Conservation (phyloP, 1,140 invertebrate species). For the Pemphigus obesinymphae region DNA sequence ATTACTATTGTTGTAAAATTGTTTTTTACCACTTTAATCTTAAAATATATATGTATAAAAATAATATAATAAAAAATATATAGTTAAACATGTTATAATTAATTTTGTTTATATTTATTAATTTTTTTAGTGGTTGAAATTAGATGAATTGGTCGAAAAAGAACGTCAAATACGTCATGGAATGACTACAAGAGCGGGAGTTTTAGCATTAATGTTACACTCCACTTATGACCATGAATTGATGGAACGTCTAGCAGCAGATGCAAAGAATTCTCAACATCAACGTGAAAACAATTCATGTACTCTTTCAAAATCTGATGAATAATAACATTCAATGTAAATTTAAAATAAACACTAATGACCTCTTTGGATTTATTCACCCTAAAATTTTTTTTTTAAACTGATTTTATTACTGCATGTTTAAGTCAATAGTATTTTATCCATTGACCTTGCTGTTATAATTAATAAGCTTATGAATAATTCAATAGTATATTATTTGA, state of each 20-base stretch:
- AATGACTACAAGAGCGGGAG: constrained; percentile 78
- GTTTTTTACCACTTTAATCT: too few species aligned
- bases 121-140: constrained; percentile 80
- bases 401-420: neutral
- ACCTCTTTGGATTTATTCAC: neutral
- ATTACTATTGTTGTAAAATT: too few species aligned
- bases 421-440: constrained; percentile 19
- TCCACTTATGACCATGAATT: constrained; percentile 91
- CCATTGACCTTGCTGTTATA: constrained; percentile 25
- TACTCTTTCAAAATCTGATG: neutral
- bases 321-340: neutral
- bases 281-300: constrained; percentile 10
- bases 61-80: too few species aligned
- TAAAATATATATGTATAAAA: too few species aligned
- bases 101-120: too few species aligned
- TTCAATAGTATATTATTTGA: constrained; percentile 11
- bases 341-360: neutral
- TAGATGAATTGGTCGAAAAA: constrained; percentile 93
- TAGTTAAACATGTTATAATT: too few species aligned
- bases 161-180: constrained; percentile 81
- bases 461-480: constrained; percentile 21
- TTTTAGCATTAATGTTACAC: constrained; percentile 87
- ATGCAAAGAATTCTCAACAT: constrained; percentile 23
- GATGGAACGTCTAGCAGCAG: constrained; percentile 59
- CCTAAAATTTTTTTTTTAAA: neutral